Conservation (phyloP, 2,888 invertebrate species). For the Amiota minor region DNA sequence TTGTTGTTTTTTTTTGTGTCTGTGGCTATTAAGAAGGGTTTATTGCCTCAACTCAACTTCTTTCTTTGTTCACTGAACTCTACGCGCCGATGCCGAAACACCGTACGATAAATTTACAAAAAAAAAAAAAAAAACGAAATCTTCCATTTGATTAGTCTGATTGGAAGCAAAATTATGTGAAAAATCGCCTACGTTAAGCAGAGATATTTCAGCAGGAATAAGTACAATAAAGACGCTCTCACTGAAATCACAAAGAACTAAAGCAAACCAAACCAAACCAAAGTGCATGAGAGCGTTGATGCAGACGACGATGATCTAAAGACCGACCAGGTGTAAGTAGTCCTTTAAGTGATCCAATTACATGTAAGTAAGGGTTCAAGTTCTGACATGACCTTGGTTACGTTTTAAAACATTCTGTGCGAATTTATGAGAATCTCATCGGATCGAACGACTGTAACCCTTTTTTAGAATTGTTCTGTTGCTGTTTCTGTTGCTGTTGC, state of each 20-base stretch:
- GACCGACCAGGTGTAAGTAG: constrained; percentile 35
- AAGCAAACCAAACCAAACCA: too few relatives aligned
- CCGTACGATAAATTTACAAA: neutral
- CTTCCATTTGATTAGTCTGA: constrained; percentile 65
- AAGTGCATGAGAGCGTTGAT: too few relatives aligned
- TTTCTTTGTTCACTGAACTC: constrained; percentile 5
- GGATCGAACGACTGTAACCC: constrained; percentile 35
- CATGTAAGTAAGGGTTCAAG: constrained; percentile 42
- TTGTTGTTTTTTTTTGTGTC: constrained; percentile 43
- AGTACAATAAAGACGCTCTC: neutral
- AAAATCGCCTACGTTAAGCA: constrained; percentile 1
- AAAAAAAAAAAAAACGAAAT: constrained; percentile 36
- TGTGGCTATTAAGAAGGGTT: constrained; percentile 62
- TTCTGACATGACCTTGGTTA: constrained; percentile 51
- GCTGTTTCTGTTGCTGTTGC: constrained; percentile 42
- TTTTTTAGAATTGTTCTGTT: constrained; percentile 54
- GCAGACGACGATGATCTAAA: constrained; percentile 6
- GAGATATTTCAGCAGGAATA: neutral
- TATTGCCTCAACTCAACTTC: constrained; percentile 32
- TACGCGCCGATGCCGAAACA: neutral
- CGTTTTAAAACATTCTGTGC: neutral
- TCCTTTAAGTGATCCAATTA: constrained; percentile 39
- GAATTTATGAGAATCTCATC: neutral
- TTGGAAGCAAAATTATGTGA: constrained; percentile 42
- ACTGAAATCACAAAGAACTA: too few relatives aligned